phyloP scores from a whole-genome alignment of 2,113 vertebrate species.

The Galbula dea region DNA sequence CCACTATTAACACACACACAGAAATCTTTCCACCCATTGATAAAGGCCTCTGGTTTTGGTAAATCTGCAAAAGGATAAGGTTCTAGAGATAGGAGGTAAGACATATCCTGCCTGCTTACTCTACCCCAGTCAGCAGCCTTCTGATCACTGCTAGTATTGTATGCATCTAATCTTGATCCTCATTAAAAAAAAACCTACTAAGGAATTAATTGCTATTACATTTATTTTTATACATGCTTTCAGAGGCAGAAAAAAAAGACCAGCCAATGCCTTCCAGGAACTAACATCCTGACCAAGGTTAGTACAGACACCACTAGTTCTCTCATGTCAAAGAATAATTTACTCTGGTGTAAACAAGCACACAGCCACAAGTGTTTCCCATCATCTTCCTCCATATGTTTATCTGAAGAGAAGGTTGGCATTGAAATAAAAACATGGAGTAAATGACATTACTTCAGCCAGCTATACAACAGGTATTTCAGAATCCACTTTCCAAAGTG shows the following conservation, averaged over 20 bases:
- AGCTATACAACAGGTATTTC: background rate
- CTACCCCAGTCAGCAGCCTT: background rate
- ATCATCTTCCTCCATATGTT: background rate
- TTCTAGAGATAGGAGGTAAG: accelerated
- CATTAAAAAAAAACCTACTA: background rate
- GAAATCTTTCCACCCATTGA: background rate
- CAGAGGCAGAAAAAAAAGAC: accelerated
- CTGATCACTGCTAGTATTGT: background rate
- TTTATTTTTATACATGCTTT: background rate
- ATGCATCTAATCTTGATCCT: background rate
- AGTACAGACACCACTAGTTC: background rate
- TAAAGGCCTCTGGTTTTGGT: background rate
- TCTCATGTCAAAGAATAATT: background rate
- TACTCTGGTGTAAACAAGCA: background rate
- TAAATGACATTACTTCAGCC: background rate
- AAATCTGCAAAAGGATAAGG: background rate
- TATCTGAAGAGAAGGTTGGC: background rate
- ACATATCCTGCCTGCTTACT: background rate
- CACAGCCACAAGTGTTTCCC: background rate
- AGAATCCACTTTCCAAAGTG: background rate
- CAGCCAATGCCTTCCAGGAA: background rate
- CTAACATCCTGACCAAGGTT: background rate
- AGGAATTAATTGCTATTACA: background rate
- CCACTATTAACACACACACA: background rate
- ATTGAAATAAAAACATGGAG: background rate